A percentile compares a stretch with the other conserved stretches of the same genome.
These are phyloP conservation scores for Takifugu ocellatus DNA, from an alignment of 2,797 vertebrate genomes.

Conservation along the genomic window DNA sequence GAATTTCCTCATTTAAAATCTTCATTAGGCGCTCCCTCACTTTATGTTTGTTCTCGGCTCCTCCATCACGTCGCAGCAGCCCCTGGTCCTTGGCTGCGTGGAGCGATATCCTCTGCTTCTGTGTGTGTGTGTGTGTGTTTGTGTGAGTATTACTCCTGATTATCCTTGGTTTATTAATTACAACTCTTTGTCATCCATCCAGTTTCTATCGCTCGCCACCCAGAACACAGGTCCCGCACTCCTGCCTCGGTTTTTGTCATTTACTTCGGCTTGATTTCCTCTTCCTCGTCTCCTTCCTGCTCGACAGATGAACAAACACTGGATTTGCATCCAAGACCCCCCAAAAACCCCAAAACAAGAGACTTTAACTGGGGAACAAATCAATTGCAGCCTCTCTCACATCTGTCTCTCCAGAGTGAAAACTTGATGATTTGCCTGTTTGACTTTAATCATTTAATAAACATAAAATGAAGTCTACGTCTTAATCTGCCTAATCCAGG, in stretches of 20 bases:
- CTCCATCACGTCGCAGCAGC: conserved; percentile 41
- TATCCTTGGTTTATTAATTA: conserved; percentile 58
- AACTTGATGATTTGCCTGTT: conserved; percentile 30
- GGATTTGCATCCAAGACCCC: conserved; percentile 14
- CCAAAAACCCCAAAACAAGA: conserved; percentile 9
- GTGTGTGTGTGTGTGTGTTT: conserved; percentile 21
- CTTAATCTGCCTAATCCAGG: conserved; percentile 57
- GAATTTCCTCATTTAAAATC: conserved; percentile 59
- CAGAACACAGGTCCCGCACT: conserved; percentile 16
- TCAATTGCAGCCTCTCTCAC: conserved; percentile 23
- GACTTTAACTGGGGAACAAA: conserved; percentile 32
- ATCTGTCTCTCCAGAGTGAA: conserved; percentile 23
- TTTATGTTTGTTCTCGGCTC: conserved; percentile 47
- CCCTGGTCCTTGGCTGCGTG: conserved; percentile 35
- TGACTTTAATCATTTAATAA: conserved; percentile 35
- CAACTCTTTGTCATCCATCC: conserved; percentile 54
- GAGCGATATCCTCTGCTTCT: conserved; percentile 29
- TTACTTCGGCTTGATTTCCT: conserved; percentile 34
- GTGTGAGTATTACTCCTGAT: conserved; percentile 39
- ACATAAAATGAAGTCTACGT: conserved; percentile 40
- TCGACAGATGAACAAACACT: conserved; percentile 25
- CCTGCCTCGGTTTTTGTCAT: conserved; percentile 9
- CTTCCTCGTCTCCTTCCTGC: not conserved
- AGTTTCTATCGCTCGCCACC: conserved; percentile 36
- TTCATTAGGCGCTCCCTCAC: conserved; percentile 51